These are phyloP conservation scores for Xerus rutilus DNA, from an alignment of 2,797 vertebrate genomes.

Conservation along the genomic window DNA sequence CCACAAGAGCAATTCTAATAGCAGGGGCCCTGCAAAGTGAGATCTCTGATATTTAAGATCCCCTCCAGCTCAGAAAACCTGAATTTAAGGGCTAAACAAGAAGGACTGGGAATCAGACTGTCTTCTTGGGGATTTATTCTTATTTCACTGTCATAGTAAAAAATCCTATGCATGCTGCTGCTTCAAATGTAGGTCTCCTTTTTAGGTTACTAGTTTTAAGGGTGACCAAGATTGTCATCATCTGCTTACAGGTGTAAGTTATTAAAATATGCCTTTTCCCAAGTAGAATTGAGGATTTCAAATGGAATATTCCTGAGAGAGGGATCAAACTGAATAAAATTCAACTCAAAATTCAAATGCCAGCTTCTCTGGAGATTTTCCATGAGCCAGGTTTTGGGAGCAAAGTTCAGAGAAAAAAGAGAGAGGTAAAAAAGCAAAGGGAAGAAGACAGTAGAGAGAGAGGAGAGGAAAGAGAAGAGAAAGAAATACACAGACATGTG, in stretches of 20 bases:
- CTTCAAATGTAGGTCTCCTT: slow-evolving; percentile 58
- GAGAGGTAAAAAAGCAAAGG: neutral
- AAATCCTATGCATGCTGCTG: neutral
- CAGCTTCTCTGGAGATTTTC: slow-evolving; percentile 22
- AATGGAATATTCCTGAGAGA: slow-evolving; percentile 12
- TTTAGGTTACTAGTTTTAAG: slow-evolving; percentile 29
- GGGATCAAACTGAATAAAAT: slow-evolving; percentile 52
- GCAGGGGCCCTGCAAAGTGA: neutral
- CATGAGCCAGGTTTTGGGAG: neutral
- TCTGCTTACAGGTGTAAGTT: slow-evolving; percentile 53
- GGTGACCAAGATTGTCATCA: slow-evolving; percentile 37
- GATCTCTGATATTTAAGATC: neutral
- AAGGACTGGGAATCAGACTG: neutral
- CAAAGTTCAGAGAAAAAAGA: neutral
- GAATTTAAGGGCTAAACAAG: neutral
- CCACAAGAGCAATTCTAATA: neutral
- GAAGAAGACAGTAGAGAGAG: neutral
- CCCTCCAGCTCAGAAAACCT: neutral
- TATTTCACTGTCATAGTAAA: neutral
- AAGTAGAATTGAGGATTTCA: slow-evolving; percentile 51
- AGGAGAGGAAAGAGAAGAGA: neutral
- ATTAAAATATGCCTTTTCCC: slow-evolving; percentile 29
- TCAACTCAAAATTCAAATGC: slow-evolving; percentile 43
- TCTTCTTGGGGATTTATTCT: neutral
- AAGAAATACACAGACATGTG: neutral